Evolutionary conservation across 2,113 vertebrate species (phyloP).

Genomic region (Cottus gobio): DNA sequence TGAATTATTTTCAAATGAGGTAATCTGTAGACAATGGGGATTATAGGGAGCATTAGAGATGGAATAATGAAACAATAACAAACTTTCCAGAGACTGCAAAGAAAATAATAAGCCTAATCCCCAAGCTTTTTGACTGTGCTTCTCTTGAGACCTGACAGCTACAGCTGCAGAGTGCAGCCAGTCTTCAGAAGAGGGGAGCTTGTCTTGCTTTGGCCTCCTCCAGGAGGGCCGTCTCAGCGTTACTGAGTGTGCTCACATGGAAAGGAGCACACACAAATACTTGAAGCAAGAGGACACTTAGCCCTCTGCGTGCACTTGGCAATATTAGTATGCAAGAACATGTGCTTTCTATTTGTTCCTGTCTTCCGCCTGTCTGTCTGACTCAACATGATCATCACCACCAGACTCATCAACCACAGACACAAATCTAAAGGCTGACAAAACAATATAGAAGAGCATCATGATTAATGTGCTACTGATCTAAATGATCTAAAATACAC

Average conservation of each 20-base stretch:
- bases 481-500: conserved; percentile 8
- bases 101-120: conserved; percentile 78
- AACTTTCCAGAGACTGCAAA: conserved; percentile 56
- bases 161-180: conserved; percentile 33
- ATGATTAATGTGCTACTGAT: conserved; percentile 6
- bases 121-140: conserved; percentile 41
- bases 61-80: conserved; percentile 73
- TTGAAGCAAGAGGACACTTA: conserved; percentile 25
- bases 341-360: conserved; percentile 1
- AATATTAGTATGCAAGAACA: conserved; percentile 39
- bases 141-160: conserved; percentile 60
- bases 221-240: not conserved
- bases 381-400: conserved; percentile 20
- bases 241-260: conserved; percentile 2
- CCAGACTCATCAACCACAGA: conserved; percentile 45
- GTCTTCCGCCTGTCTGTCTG: conserved; percentile 16
- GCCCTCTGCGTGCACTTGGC: not conserved
- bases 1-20: conserved; percentile 65
- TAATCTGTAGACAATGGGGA: conserved; percentile 71
- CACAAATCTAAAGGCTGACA: not conserved
- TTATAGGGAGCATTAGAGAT: conserved; percentile 60
- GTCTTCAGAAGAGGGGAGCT: conserved; percentile 17
- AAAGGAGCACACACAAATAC: conserved; percentile 22
- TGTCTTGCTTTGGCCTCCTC: conserved; percentile 10
- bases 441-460: not conserved